Conservation (phyloP, 1,140 invertebrate species). For the Calosoma granatense region DNA sequence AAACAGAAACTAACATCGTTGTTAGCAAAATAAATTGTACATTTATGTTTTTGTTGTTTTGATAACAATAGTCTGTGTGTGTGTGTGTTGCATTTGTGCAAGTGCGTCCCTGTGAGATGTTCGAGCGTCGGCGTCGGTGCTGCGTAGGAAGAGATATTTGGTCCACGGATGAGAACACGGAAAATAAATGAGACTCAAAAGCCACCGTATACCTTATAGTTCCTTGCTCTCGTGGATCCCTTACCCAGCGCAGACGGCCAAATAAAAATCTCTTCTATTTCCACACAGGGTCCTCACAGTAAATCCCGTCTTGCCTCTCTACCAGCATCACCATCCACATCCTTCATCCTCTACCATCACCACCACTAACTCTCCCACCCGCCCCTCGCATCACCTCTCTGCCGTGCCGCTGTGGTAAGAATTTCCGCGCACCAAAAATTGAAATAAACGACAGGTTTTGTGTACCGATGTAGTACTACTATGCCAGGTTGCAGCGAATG, state of each 20-base stretch:
- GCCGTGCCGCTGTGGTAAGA: not conserved
- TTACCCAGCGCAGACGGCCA: constrained; percentile 14
- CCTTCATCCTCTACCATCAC: too few species aligned
- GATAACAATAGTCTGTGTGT: too few species aligned
- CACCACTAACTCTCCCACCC: not conserved
- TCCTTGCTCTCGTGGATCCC: constrained; percentile 14
- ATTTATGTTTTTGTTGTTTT: too few species aligned
- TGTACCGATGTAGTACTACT: too few species aligned
- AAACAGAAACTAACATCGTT: too few species aligned
- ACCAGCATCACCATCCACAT: not conserved
- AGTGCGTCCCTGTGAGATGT: not conserved
- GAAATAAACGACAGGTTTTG: constrained; percentile 22
- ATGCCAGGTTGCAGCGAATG: too few species aligned
- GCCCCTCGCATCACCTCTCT: not conserved
- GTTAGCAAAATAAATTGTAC: too few species aligned
- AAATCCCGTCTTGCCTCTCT: not conserved
- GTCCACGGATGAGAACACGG: constrained; percentile 16
- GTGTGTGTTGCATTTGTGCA: too few species aligned
- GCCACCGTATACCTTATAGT: constrained; percentile 20
- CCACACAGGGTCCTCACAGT: not conserved
- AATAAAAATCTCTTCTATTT: constrained; percentile 25
- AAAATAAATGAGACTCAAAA: constrained; percentile 23
- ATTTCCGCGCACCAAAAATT: constrained; percentile 17
- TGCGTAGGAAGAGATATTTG: constrained; percentile 1
- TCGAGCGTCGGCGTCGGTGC: not conserved